phyloP scores from a whole-genome alignment of 2,888 invertebrate species.

The Archaeoteleia sp. region DNA sequence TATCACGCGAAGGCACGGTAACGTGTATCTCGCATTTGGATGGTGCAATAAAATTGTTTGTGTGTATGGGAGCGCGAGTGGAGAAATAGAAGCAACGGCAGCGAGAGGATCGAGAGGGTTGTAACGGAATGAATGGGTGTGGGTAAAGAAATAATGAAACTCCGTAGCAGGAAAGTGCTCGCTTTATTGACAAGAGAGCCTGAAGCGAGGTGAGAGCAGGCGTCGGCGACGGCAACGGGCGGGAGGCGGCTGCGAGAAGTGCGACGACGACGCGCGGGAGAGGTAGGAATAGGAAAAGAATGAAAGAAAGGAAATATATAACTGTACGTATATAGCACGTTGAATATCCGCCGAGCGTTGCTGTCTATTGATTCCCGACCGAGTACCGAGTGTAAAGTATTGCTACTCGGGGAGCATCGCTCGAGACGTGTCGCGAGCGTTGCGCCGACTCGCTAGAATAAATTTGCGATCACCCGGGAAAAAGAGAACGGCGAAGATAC shows the following conservation, averaged over 20 bases:
- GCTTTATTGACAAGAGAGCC: slow-evolving; percentile 68
- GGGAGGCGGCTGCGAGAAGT: slow-evolving; percentile 41
- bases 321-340: slow-evolving; percentile 60
- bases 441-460: slow-evolving; percentile 69
- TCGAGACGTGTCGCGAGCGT: slow-evolving; percentile 53
- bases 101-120: slow-evolving; percentile 24
- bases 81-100: neutral
- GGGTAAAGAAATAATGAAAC: slow-evolving; percentile 67
- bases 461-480: slow-evolving; percentile 69
- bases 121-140: slow-evolving; percentile 42
- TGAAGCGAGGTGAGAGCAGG: slow-evolving; percentile 39
- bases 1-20: no score
- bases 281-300: slow-evolving; percentile 49
- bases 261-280: slow-evolving; percentile 27
- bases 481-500: slow-evolving; percentile 53
- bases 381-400: slow-evolving; percentile 71
- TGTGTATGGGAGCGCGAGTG: no score
- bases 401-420: slow-evolving; percentile 64
- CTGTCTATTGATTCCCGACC: slow-evolving; percentile 62
- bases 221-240: neutral
- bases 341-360: slow-evolving; percentile 67
- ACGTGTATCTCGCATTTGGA: no score
- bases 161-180: slow-evolving; percentile 65
- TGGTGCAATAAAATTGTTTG: no score
- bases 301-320: slow-evolving; percentile 50